Evolutionary conservation across 2,888 invertebrate species (phyloP), one percentile per base, ranked within the genome.

Genomic region (Gisinianus flammeolus): DNA sequence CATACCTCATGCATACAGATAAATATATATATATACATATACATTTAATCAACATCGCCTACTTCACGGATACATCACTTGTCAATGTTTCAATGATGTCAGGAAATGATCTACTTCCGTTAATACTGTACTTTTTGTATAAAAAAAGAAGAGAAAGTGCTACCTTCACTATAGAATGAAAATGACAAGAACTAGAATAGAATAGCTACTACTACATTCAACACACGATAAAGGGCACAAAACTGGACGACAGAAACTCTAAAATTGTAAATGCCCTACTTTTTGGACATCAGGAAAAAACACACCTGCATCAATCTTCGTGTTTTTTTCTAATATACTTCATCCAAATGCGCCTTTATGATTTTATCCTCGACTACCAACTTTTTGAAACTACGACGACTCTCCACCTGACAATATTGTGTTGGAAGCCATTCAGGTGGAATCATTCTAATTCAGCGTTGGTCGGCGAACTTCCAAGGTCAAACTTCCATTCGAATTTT

Each of bases 41-140:
- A 12, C 19, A n/a, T 12, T 12, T 56, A 56, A 56, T 35, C 5
- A 35, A 35, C 12, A 12, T 35, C 35, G 12, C 35, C 35, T 62
- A 26, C 62, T 62, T 24, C 62, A 62, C 62, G 72, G 62, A 56
- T 58, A 33, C 31, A 72, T 62, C 72, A 62, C 31, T 72, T 72
- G 72, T 72, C 72, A 72, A 71, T 71, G 52, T 24, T 64, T 71
- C 8, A 16, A 24, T 58, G 62, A 72, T 72, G 72, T 33, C 58
- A 54, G 72, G 72, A 72, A 72, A 72, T 72, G 54, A 72, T 72
- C 33, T 72, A 62, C 72, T 72, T 72, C 56, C 62, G 72, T 72
- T 28, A 62, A 62, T 28, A 44, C 22, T 19, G 62, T 62, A 62
- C 72, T 58, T 10, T 70, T 28, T 33, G 26, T 26, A 26, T 33